phyloP scores from a whole-genome alignment of 1,140 invertebrate genomes.

The Venturia canescens region DNA sequence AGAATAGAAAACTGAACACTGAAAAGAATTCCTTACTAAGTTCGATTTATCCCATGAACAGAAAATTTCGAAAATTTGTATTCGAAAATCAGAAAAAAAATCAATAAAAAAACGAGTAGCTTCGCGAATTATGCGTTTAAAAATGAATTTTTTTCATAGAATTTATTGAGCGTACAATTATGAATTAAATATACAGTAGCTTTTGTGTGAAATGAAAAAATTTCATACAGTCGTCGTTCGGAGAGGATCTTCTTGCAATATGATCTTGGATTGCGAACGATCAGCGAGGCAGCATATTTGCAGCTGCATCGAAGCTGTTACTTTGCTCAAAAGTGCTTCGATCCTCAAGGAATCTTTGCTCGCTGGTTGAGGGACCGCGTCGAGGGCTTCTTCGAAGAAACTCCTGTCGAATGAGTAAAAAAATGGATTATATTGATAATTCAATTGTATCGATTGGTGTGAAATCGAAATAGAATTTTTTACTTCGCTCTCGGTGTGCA shows the following conservation, averaged over 20 bases:
- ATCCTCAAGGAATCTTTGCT: slow-evolving; percentile 71
- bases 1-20: too few relatives aligned
- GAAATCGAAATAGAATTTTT: slow-evolving; percentile 50
- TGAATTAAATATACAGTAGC: too few relatives aligned
- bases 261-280: slow-evolving; percentile 47
- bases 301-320: slow-evolving; percentile 70
- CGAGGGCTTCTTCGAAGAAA: slow-evolving; percentile 81
- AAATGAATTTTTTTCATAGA: too few relatives aligned
- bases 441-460: neutral
- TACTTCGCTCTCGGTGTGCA: slow-evolving; percentile 79
- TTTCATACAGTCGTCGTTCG: slow-evolving; percentile 63
- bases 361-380: slow-evolving; percentile 78
- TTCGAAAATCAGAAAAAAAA: too few relatives aligned
- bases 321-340: slow-evolving; percentile 70
- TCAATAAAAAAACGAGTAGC: neutral
- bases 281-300: slow-evolving; percentile 70
- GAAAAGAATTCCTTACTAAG: too few relatives aligned
- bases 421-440: neutral
- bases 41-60: too few relatives aligned
- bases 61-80: too few relatives aligned
- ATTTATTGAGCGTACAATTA: too few relatives aligned
- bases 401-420: slow-evolving; percentile 64
- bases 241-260: slow-evolving; percentile 54
- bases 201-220: neutral
- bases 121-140: neutral